Base-by-base conservation (phyloP, 2,888 invertebrate genomes). In the Polydrusus pterygomalis region DNA sequence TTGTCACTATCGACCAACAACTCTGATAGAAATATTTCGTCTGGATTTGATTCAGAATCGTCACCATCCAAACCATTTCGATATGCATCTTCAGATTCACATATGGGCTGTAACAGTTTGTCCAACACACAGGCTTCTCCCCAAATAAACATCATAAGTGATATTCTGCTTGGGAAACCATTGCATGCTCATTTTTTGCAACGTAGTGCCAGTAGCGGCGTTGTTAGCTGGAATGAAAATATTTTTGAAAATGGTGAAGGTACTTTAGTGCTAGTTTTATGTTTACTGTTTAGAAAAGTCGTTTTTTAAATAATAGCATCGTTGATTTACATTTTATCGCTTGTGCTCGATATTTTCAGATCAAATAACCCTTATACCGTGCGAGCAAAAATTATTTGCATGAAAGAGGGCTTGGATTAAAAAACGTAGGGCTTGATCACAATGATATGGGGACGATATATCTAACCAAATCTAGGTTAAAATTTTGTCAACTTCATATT, bases 231-330 rank as follows among this genome's bases (percentile, higher is more conserved):
- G 5, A 11, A 11, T 17, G 34, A 34, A 38, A 17, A 34, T 60
- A 60, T 38, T 15, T 69, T 69, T 60, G 34, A 13, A 47, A 69
- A 69, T 60, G 69, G 69, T 69, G 43, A n/a, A 69, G 69, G 69
- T 69, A 69, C 8, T 9, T 25, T 25, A 25, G 25, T 25, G 25
- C 25, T 25, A 25, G 25, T 25, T 25, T 45, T 68, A n/a, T 5
- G n/a, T 45, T 49, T 34, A 34, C 34, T 34, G 0, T 56, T 51
- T 3, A 49, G 11, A 10, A n/a, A n/a, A n/a, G n/a, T n/a, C n/a
- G n/a, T 25, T 25, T 25, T 25, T 25, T 25, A 25, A 25, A 25
- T 25, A 25, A 25, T 25, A 25, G 25, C 25, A 25, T 25, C 25
- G 25, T 25, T 25, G 1, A 25, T 25, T 25, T 25, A 25, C 25